A percentile compares a stretch with the other conserved stretches of the same genome.
Evolutionary conservation across 2,888 invertebrate genomes (phyloP).

Genomic region (Rhagophthalmus giganteus): DNA sequence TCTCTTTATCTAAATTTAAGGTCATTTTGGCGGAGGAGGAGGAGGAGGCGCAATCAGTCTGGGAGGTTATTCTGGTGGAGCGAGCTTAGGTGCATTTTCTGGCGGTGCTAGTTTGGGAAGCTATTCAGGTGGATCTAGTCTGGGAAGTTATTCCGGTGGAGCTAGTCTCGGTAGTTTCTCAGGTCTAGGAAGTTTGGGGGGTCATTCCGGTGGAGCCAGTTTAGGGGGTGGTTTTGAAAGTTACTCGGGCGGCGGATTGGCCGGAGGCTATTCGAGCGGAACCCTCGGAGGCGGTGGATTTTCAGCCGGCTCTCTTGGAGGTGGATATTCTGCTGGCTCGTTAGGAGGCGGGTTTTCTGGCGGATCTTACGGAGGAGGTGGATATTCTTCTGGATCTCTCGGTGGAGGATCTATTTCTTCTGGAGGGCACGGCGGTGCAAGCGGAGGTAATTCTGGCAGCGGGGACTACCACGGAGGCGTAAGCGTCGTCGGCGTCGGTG

Average conservation of each 20-base stretch:
- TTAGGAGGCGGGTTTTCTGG: slow-evolving; percentile 13
- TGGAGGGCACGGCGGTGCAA: slow-evolving; percentile 17
- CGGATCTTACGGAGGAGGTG: not conserved
- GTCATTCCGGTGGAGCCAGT: slow-evolving; percentile 3
- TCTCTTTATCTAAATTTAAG: slow-evolving; percentile 1
- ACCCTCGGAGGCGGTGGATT: not conserved
- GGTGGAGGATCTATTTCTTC: slow-evolving; percentile 21
- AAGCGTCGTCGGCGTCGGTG: slow-evolving; percentile 37
- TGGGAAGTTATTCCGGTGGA: slow-evolving; percentile 11
- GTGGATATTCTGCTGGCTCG: slow-evolving; percentile 16
- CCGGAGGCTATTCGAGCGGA: slow-evolving; percentile 1
- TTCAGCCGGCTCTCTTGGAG: slow-evolving; percentile 8
- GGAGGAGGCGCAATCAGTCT: slow-evolving; percentile 18
- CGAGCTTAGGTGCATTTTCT: slow-evolving; percentile 11
- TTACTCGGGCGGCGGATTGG: slow-evolving; percentile 1
- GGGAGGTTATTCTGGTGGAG: slow-evolving; percentile 12
- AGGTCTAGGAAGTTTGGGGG: not conserved
- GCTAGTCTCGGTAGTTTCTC: not conserved
- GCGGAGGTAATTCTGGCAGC: slow-evolving; percentile 22
- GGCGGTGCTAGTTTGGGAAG: slow-evolving; percentile 12
- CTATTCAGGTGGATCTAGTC: slow-evolving; percentile 24
- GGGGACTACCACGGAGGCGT: slow-evolving; percentile 40
- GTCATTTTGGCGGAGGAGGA: slow-evolving; percentile 7
- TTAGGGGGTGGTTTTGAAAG: slow-evolving; percentile 11
- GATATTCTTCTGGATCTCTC: slow-evolving; percentile 1